Conservation (phyloP, 2,113 vertebrate species). For the Eulemur rufifrons region DNA sequence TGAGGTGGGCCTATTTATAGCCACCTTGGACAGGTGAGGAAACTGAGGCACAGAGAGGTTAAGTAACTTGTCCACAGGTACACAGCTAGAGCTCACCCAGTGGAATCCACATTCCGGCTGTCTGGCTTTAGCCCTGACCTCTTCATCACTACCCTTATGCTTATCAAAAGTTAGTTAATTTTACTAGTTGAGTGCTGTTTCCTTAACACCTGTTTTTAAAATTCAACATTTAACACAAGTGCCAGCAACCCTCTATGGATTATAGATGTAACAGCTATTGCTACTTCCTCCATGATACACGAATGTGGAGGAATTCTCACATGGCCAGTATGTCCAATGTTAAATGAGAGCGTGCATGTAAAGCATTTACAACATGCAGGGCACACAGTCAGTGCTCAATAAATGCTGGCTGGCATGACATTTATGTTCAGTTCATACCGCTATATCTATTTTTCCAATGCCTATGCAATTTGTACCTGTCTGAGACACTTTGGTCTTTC, state of each 20-base stretch:
- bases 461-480: not conserved
- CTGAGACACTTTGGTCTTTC: not conserved
- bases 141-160: not conserved
- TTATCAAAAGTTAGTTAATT: not conserved
- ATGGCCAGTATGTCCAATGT: not conserved
- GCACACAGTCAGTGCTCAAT: not conserved
- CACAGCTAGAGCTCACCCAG: not conserved
- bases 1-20: not conserved
- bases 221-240: not conserved
- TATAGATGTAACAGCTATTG: not conserved
- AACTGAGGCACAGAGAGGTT: not conserved
- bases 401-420: not conserved
- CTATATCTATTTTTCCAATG: not conserved
- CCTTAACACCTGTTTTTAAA: not conserved
- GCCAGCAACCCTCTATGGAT: not conserved
- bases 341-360: too few relatives aligned
- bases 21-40: not conserved
- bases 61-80: not conserved
- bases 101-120: not conserved
- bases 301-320: not conserved
- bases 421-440: accelerated
- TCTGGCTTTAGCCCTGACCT: not conserved
- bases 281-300: not conserved
- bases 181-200: not conserved
- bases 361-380: not conserved